Base-by-base conservation (phyloP, 2,797 vertebrate species). In the Sebastes miniatus region DNA sequence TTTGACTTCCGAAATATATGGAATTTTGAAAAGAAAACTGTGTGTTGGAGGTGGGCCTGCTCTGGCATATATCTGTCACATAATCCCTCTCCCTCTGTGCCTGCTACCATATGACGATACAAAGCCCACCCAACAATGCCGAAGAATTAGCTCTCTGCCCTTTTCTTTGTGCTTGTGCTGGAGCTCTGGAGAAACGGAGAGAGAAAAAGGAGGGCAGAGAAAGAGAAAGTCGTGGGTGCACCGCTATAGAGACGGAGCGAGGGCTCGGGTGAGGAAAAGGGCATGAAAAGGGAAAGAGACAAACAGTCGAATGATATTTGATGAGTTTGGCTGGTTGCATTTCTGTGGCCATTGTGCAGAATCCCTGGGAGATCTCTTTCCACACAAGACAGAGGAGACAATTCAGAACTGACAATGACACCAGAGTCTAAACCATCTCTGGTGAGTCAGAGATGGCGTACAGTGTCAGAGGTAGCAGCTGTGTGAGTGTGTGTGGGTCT, bases 81-180 rank as follows among this genome's bases (percentile, higher is more conserved):
- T 92, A 92, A 93, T 95, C 89, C 91, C 75, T 81, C 69, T 87
- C 87, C 91, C 85, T 88, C 76, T 90, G 89, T 76, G 89, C 81
- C 77, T 76, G 81, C 87, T 89, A 77, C 81, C 83, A 79, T 80
- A 91, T 76, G 87, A 91, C 88, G 90, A 89, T 88, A 81, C 83
- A 85, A 87, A 91, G 83, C 90, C 91, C 79, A 75, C 82, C 86
- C 86, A 83, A 91, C 88, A 91, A 89, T 87, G 85, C 85, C 27
- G 73, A 73, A 83, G 87, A 91, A 93, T 93, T 88, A 94, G 87
- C 90, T 88, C 72, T 69, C 72, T 92, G 88, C 84, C 91, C 87
- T 87, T 91, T 88, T 84, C 84, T 93, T 91, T 91, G 85, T 90
- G 73, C 77, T 56, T 24, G 70, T 56, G 80, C 54, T 71, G 83